Base-by-base conservation (phyloP, 1,140 invertebrate genomes). In the Batillaria attramentaria region DNA sequence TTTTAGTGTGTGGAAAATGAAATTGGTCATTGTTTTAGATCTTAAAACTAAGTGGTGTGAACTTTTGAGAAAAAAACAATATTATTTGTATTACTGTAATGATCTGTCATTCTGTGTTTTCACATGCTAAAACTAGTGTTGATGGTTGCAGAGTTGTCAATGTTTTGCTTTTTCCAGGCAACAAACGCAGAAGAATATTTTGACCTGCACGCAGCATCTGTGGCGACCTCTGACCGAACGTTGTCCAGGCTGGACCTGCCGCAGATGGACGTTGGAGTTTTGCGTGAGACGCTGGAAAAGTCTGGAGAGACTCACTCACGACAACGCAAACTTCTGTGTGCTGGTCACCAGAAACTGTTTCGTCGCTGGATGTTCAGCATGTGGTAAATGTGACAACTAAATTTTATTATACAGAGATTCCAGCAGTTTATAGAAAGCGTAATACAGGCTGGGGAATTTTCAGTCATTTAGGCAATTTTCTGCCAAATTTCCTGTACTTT, bases 161-260 rank as follows among this genome's bases (percentile, higher is more conserved):
- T 65, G 28, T 46, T 50, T 46, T 72, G 57, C 39, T 72, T 57
- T 54, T 77, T 81, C 18, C 77, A 89, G 87, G 79, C 84, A 6
- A 82, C 82, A 20, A 86, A 83, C 43, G 87, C 88, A 24, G 90
- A 92, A 68, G 86, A 89, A 33, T 92, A 92, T 82, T 92, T 92
- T 85, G 84, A 86, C 83, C 83, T 84, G 13, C 86, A 88, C 80
- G 82, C 85, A 35, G 81, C 81, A 62, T 60, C 77, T 10, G 92
- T 91, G 70, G 85, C 93, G 39, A 97, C 96, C 18, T 97, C 96
- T 13, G 95, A 97, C 91, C 94, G 94, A 77, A 97, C 96, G 0
- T 91, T 97, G 77, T 94, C 94, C 79, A 93, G 94, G 78, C 89
- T 97, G 3, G 94, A 95, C 84, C 95, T 94, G 82, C 93, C 95